These are phyloP conservation scores for Amazona guildingii DNA, from an alignment of 2,113 vertebrate genomes.

Conservation along the genomic window DNA sequence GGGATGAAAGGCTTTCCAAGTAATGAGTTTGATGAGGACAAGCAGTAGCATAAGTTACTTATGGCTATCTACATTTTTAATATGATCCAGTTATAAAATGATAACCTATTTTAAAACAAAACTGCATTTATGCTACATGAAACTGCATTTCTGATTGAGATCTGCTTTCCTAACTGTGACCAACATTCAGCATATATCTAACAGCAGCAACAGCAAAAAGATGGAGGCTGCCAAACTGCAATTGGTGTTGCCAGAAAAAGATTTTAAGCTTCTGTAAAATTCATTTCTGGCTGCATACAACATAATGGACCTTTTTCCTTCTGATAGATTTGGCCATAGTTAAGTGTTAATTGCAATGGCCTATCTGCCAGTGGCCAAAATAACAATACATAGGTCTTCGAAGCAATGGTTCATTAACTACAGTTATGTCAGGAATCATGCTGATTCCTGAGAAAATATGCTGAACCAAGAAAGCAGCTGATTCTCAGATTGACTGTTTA, in stretches of 20 bases:
- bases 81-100: neutral
- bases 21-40: neutral
- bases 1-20: neutral
- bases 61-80: neutral
- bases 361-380: neutral
- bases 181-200: neutral
- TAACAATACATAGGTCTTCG: neutral
- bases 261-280: neutral
- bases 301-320: neutral
- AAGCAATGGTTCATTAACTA: neutral
- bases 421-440: neutral
- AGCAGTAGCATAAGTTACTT: neutral
- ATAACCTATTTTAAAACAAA: neutral
- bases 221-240: neutral
- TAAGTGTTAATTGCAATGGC: neutral
- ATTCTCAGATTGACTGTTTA: neutral
- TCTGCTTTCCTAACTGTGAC: neutral
- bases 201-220: neutral
- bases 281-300: neutral
- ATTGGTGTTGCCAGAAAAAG: neutral
- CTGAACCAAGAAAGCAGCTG: neutral
- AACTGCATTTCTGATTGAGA: neutral
- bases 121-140: neutral
- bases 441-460: neutral
- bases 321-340: neutral